A percentile compares a stretch with the other conserved stretches of the same genome.
Conservation (phyloP, 1,140 invertebrate genomes). For the Drosophila leontia region DNA sequence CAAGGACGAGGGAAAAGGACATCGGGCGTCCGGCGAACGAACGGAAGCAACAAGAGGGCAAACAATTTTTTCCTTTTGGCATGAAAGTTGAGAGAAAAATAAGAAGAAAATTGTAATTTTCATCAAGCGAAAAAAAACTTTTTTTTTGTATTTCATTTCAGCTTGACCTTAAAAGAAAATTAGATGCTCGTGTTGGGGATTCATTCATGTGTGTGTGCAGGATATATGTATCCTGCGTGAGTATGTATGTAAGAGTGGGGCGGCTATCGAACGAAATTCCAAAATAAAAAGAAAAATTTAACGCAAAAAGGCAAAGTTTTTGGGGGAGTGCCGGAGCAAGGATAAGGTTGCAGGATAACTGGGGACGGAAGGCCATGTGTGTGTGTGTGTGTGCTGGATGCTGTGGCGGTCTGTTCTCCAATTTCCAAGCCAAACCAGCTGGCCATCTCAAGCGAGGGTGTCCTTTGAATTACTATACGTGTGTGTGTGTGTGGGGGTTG, state of each 20-base stretch:
- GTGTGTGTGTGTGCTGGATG: constrained; percentile 24
- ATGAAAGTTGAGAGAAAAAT: constrained; percentile 80
- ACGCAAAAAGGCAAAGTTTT: constrained; percentile 79
- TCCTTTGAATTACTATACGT: constrained; percentile 33
- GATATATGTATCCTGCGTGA: constrained; percentile 16
- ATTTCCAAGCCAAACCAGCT: constrained; percentile 63
- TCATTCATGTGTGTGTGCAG: constrained; percentile 25
- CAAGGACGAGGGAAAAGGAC: constrained; percentile 17
- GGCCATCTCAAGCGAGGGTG: constrained; percentile 57
- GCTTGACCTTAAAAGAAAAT: constrained; percentile 78
- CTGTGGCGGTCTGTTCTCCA: constrained; percentile 62
- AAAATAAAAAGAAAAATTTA: constrained; percentile 84
- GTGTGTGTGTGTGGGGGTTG: constrained; percentile 39
- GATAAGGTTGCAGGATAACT: constrained; percentile 41
- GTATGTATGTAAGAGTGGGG: constrained; percentile 39
- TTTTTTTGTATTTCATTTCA: constrained; percentile 73
- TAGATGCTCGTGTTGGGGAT: constrained; percentile 66
- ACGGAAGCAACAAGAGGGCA: constrained; percentile 78
- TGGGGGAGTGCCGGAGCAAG: constrained; percentile 24
- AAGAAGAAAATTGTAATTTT: constrained; percentile 83
- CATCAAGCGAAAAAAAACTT: constrained; percentile 65
- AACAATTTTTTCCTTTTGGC: constrained; percentile 49
- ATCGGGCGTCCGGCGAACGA: constrained; percentile 25
- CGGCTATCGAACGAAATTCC: constrained; percentile 78
- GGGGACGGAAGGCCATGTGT: constrained; percentile 1